Conservation (phyloP, 2,797 vertebrate species). For the Centropyge bicolor region DNA sequence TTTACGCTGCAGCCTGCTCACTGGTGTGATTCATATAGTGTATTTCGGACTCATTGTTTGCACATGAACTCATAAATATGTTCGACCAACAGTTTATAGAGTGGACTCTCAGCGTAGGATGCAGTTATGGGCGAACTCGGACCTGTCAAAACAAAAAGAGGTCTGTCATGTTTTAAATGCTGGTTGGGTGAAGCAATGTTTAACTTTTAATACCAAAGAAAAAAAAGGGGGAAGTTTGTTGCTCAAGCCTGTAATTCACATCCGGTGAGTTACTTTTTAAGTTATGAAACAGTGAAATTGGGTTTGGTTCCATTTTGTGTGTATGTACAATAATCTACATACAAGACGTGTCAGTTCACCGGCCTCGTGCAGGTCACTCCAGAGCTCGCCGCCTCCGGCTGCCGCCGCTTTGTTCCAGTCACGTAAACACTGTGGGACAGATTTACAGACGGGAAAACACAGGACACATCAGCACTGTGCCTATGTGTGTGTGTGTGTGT, state of each 20-base stretch:
- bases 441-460: neutral
- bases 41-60: constrained; percentile 61
- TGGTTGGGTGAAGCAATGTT: constrained; percentile 38
- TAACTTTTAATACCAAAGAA: constrained; percentile 38
- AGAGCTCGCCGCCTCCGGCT: neutral
- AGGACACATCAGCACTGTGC: neutral
- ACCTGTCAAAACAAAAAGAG: constrained; percentile 53
- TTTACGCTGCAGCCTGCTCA: constrained; percentile 45
- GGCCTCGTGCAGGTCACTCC: neutral
- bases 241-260: constrained; percentile 42
- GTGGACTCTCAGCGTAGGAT: constrained; percentile 27
- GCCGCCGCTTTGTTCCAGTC: constrained; percentile 22
- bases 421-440: constrained; percentile 19
- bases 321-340: neutral
- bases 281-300: neutral
- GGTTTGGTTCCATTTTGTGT: neutral
- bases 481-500: neutral
- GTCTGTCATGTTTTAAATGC: constrained; percentile 33
- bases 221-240: too few species aligned
- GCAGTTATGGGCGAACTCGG: constrained; percentile 19
- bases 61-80: constrained; percentile 57
- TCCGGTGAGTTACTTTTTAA: constrained; percentile 34
- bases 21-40: constrained; percentile 39
- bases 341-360: neutral
- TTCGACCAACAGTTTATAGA: constrained; percentile 53